Base-by-base conservation (phyloP, 2,113 vertebrate genomes). In the Notothenia rossii region DNA sequence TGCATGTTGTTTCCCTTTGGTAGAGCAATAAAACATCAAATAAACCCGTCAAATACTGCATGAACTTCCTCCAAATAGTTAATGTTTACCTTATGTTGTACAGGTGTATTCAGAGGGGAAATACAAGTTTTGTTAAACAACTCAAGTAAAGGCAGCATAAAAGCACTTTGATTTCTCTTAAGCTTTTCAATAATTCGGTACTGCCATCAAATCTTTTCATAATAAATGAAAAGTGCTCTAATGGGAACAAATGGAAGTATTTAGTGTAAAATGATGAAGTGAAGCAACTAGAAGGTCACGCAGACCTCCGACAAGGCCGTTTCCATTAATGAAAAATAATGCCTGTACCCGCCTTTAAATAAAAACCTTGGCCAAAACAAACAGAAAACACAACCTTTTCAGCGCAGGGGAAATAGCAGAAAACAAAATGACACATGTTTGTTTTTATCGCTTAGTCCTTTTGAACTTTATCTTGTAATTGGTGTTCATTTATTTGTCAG, bases 1-100 rank as follows among this genome's bases (percentile, higher is more conserved):
- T 45, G 82, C 85, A 82, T 82, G 72, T 7, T 54, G 55, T 79
- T 45, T 72, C n/a, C 48, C n/a, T 46, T 70, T 22, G 5, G 10
- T 18, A 12, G 20, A 66, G 1, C 33, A 51, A 51, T 50, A 14
- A 0, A 33, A 43, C 46, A 6, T 70, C 58, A 59, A 4, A 20
- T 64, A 22, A 65, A 53, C 43, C 56, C 14, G 29, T 76, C 10
- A 29, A n/a, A 17, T 11, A 56, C 40, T 56, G 55, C 49, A 15
- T 46, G 15, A 73, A 11, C 56, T 43, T 17, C 60, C 15, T 58
- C 51, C 25, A 33, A 20, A 9, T 9, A n/a, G 12, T 51, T n/a
- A 2, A 51, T 33, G 22, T 40, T 50, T 40, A 22, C 46, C 13
- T 40, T 29, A 11, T 4, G 20, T 29, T 5, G 15, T 3, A 66